Conservation (phyloP, 2,113 vertebrate genomes). For the Misgurnus mizolepis region DNA sequence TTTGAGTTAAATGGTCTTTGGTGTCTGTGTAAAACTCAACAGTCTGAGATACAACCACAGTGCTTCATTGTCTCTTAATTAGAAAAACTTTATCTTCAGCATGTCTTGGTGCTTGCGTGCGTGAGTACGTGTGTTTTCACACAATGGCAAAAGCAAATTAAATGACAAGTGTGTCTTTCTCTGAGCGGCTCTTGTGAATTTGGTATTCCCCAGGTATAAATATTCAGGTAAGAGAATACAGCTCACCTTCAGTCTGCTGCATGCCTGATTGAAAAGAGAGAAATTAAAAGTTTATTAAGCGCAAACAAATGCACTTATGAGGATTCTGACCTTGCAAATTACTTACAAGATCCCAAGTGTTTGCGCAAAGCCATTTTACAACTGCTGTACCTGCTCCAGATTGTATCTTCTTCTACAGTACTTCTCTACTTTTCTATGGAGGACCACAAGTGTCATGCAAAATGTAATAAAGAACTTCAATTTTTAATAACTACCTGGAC, state of each 20-base stretch:
- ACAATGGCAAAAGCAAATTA: slow-evolving; percentile 29
- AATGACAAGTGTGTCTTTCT: slow-evolving; percentile 16
- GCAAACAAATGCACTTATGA: not conserved
- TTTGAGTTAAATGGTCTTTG: not conserved
- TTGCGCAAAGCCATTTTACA: too few relatives aligned
- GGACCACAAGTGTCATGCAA: too few relatives aligned
- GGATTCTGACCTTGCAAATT: slow-evolving; percentile 8
- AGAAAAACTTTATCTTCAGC: slow-evolving; percentile 45
- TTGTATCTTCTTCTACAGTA: not conserved
- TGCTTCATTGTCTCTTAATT: slow-evolving; percentile 46
- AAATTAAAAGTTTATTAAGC: not conserved
- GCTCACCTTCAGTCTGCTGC: not conserved
- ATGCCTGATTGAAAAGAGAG: not conserved
- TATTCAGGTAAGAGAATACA: slow-evolving; percentile 9
- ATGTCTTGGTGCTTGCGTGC: slow-evolving; percentile 22
- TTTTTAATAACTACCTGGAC: too few relatives aligned
- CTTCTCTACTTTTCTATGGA: not conserved
- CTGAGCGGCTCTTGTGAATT: slow-evolving; percentile 28
- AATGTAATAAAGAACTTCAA: too few relatives aligned
- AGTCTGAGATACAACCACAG: not conserved
- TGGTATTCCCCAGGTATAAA: not conserved
- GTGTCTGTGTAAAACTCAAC: slow-evolving; percentile 14
- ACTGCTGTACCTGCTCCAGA: too few relatives aligned
- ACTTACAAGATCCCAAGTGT: too few relatives aligned
- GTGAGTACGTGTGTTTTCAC: slow-evolving; percentile 3